Evolutionary conservation across 2,113 vertebrate genomes (phyloP).

Genomic region (Cepphus grylle): DNA sequence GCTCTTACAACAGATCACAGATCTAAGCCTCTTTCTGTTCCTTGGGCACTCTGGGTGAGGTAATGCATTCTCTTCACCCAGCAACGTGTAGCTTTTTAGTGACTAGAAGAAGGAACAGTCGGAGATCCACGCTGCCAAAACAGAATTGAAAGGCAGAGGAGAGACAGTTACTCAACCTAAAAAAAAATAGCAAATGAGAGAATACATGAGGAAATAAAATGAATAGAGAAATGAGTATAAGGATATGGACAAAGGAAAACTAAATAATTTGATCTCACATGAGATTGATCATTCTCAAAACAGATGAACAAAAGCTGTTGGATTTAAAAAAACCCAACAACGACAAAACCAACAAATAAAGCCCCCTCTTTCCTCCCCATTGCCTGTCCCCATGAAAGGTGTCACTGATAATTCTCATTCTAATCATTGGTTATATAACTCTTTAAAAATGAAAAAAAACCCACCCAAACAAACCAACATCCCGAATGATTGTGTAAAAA

Average conservation of each 20-base stretch:
- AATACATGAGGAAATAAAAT: not conserved
- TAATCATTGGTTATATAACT: not conserved
- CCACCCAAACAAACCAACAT: not conserved
- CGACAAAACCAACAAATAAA: not conserved
- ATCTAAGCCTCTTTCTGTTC: not conserved
- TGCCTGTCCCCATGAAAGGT: not conserved
- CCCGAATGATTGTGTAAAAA: not conserved
- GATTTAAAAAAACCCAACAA: not conserved
- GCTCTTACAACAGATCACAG: not conserved
- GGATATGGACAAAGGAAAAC: not conserved
- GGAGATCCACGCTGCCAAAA: not conserved
- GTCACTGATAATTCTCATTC: not conserved
- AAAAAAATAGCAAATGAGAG: not conserved
- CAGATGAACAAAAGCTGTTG: not conserved
- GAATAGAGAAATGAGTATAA: not conserved
- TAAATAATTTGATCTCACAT: not conserved
- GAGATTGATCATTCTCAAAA: not conserved
- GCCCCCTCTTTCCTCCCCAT: not conserved
- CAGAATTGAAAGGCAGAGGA: not conserved
- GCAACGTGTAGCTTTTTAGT: not conserved
- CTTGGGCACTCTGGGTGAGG: not conserved
- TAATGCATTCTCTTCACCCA: slow-evolving; percentile 17
- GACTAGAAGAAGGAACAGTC: not conserved
- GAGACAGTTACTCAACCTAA: not conserved
- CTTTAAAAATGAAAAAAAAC: not conserved